A percentile compares a stretch with the other conserved stretches of the same genome.
Conservation (phyloP, 2,113 vertebrate species). For the human (Homo sapiens) region DNA sequence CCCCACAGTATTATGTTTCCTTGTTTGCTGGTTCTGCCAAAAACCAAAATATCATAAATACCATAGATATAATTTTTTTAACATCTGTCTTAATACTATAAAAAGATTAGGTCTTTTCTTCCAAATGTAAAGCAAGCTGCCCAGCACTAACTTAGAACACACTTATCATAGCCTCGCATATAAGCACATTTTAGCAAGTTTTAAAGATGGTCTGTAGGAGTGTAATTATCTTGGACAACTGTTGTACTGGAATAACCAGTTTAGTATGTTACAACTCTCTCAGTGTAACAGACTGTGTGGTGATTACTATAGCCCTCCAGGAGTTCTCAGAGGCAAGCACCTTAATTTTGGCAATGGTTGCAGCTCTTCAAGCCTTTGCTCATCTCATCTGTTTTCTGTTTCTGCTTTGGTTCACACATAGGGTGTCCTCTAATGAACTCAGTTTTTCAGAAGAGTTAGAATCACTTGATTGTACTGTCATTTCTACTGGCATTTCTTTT, state of each 20-base stretch:
- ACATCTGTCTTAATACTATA: background rate
- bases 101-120: slow-evolving; percentile 2
- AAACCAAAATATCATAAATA: background rate
- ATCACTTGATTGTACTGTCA: background rate
- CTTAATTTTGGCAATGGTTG: background rate
- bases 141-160: background rate
- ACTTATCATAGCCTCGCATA: background rate
- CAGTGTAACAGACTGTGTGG: background rate
- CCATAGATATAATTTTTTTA: background rate
- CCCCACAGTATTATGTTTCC: background rate
- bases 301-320: background rate
- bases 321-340: background rate
- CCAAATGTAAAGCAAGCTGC: background rate
- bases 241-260: background rate
- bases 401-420: background rate
- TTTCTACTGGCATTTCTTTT: background rate
- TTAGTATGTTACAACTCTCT: background rate
- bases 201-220: background rate
- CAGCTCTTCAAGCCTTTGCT: background rate
- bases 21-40: background rate
- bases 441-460: background rate
- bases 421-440: background rate
- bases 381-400: background rate
- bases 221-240: background rate
- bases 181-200: background rate